Evolutionary conservation across 2,113 vertebrate genomes (phyloP), one percentile per base, ranked within the genome.

Genomic region (Entomyzon cyanotis): DNA sequence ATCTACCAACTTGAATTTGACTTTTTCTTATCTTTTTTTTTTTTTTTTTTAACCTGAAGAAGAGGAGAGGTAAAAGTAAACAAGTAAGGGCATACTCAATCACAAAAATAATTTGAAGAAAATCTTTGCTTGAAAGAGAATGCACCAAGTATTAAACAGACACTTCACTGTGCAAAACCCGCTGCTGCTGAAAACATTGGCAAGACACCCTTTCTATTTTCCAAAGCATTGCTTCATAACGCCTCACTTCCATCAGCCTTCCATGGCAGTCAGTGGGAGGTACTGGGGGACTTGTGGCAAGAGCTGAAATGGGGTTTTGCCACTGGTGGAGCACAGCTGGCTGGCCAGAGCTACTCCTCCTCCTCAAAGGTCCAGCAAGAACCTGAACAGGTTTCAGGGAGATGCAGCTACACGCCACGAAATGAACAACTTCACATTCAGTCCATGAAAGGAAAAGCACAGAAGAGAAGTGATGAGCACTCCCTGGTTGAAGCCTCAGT

Each of bases 331-430:
- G 15, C 28, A 49, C 3, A 1, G 28, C 44, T 41, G 19, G 28
- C 5, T 16, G 39, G 14, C 41, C 50, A 62, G 31, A 92, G 53
- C 37, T 63, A 58, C 11, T n/a, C 4, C 19, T n/a, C 4, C 19
- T 81, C 76, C 44, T n/a, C 49, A 42, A 35, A 88, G 3, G 23
- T 41, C 49, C 53, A 49, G 47, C 30, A 79, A 91, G 27, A 46
- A 80, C 23, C 46, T 37, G 27, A 85, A n/a, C 3, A 2, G 37
- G 64, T 60, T 50, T 70, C 84, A 52, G 58, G 12, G 25, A 87
- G n/a, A 49, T 18, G 7, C 64, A 74, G 23, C 37, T 44, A 28
- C 0, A 0, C 0, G 1, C 15, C 31, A 24, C 30, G 18, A 59
- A 79, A 52, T 1, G 0, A 87, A 78, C 68, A 87, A 33, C 9